These are phyloP conservation scores for Leptarthrus brevirostris DNA, from an alignment of 2,888 invertebrate genomes.

Conservation along the genomic window DNA sequence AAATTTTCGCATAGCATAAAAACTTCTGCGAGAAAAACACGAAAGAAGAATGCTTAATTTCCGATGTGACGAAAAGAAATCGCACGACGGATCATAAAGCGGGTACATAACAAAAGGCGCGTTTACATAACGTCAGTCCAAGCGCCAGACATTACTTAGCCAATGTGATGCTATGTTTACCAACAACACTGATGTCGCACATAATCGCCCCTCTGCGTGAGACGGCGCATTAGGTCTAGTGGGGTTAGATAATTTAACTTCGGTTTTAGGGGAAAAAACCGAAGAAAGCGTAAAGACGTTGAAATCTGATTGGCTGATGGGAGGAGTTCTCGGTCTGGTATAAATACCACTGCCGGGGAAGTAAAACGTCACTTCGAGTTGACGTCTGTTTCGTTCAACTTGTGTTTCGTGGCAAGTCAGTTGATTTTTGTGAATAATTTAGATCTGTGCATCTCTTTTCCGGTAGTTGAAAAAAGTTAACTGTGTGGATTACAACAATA, in stretches of 20 bases:
- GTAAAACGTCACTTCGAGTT: conserved; percentile 35
- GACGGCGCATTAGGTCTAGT: not conserved
- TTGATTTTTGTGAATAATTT: not conserved
- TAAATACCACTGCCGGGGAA: conserved; percentile 60
- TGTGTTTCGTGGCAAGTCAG: conserved; percentile 3
- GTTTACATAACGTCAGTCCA: conserved; percentile 25
- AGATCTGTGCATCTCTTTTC: not conserved
- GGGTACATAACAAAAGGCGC: conserved; percentile 21
- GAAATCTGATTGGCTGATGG: conserved; percentile 57
- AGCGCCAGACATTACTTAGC: conserved; percentile 40
- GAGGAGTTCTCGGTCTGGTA: conserved; percentile 60
- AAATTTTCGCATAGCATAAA: not conserved
- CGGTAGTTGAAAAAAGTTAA: not conserved
- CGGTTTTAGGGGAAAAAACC: conserved; percentile 32
- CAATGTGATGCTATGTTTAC: conserved; percentile 38
- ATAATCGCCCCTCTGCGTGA: conserved; percentile 1
- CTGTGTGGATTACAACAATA: not conserved
- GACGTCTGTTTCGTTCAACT: not conserved
- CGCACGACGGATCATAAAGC: not conserved
- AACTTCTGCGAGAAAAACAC: not conserved
- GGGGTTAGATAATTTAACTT: conserved; percentile 18
- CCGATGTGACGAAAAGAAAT: not conserved
- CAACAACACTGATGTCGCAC: conserved; percentile 19
- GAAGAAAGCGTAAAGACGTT: conserved; percentile 35
- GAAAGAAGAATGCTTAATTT: not conserved